phyloP scores from a whole-genome alignment of 2,888 invertebrate species.

The Sussaba pulchella region DNA sequence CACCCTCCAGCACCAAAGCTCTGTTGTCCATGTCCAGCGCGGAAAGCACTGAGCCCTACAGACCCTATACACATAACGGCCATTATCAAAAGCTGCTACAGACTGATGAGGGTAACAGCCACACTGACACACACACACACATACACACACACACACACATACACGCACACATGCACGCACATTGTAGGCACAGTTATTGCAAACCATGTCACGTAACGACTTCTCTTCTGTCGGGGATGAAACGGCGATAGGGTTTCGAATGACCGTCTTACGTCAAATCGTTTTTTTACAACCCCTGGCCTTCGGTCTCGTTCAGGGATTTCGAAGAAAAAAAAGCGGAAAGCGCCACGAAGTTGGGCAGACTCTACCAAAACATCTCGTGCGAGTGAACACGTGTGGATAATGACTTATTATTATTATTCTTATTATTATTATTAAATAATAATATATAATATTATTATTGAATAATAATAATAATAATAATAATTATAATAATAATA shows the following conservation, averaged over 20 bases:
- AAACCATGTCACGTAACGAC: slow-evolving; percentile 57
- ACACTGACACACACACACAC: not conserved
- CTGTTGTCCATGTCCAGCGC: slow-evolving; percentile 30
- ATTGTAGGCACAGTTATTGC: slow-evolving; percentile 55
- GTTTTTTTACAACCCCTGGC: slow-evolving; percentile 12
- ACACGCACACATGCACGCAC: not conserved
- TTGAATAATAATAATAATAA: no score
- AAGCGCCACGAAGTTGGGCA: not conserved
- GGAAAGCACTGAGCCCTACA: slow-evolving; percentile 2
- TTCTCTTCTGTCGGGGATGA: slow-evolving; percentile 38
- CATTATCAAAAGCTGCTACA: not conserved
- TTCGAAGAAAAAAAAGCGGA: not conserved
- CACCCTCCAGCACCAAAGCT: not conserved
- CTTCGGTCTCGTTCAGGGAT: slow-evolving; percentile 8
- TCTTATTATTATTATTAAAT: no score
- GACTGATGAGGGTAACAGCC: slow-evolving; percentile 14
- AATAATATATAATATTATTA: no score
- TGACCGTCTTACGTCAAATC: slow-evolving; percentile 48
- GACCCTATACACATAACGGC: slow-evolving; percentile 1
- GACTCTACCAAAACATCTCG: no score
- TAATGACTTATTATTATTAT: no score
- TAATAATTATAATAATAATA: no score
- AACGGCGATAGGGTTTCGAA: slow-evolving; percentile 42
- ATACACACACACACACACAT: slow-evolving; percentile 2
- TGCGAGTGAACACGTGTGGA: no score